Evolutionary conservation across 2,113 vertebrate genomes (phyloP).

Genomic region (Gymnocephalus cernua): DNA sequence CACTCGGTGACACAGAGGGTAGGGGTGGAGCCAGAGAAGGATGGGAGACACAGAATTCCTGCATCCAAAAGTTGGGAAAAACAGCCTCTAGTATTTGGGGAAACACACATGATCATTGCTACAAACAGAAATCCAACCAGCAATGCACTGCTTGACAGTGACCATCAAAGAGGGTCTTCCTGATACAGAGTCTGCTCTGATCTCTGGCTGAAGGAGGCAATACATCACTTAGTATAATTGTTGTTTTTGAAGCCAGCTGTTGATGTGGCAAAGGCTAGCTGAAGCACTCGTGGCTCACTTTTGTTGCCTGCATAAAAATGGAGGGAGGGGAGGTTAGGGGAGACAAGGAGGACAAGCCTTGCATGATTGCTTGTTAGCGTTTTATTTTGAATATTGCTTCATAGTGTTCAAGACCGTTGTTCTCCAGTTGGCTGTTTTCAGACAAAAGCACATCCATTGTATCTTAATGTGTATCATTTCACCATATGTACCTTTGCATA

Average conservation of each 20-base stretch:
- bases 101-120: not conserved
- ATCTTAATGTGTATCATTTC: not conserved
- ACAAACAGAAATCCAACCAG: not conserved
- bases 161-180: slow-evolving; percentile 46
- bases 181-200: slow-evolving; percentile 29
- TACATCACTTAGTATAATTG: slow-evolving; percentile 79
- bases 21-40: slow-evolving; percentile 23
- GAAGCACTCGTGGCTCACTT: slow-evolving; percentile 30
- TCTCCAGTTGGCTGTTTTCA: not conserved
- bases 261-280: slow-evolving; percentile 38
- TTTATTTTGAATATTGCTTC: slow-evolving; percentile 64
- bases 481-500: not conserved
- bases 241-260: slow-evolving; percentile 58
- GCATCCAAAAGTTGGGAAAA: slow-evolving; percentile 56
- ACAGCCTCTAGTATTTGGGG: not conserved
- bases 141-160: not conserved
- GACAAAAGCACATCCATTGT: not conserved
- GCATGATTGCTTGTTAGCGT: slow-evolving; percentile 36
- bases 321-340: slow-evolving; percentile 15
- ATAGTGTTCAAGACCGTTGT: slow-evolving; percentile 2
- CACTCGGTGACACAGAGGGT: slow-evolving; percentile 22
- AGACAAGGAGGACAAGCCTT: slow-evolving; percentile 19
- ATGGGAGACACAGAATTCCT: slow-evolving; percentile 61
- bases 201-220: slow-evolving; percentile 61
- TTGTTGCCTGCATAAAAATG: slow-evolving; percentile 39